phyloP scores from a whole-genome alignment of 2,888 invertebrate genomes.

The Apodemia duryi region DNA sequence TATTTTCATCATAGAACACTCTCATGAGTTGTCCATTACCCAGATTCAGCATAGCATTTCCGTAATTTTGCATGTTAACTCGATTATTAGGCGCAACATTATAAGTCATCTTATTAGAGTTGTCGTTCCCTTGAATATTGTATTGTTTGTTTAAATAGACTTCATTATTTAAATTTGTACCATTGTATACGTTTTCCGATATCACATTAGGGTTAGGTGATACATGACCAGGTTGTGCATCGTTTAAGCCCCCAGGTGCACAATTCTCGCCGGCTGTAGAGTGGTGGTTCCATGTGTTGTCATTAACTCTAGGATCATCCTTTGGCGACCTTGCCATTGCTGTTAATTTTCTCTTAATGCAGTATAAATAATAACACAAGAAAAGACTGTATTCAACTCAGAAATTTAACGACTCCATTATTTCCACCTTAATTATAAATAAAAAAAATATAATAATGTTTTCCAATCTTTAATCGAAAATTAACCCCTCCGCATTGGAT shows the following conservation, averaged over 20 bases:
- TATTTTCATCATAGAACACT: conserved; percentile 69
- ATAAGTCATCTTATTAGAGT: conserved; percentile 53
- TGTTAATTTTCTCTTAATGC: conserved; percentile 46
- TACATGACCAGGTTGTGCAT: conserved; percentile 52
- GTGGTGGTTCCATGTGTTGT: conserved; percentile 72
- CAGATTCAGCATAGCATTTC: conserved; percentile 67
- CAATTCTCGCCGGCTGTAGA: conserved; percentile 60
- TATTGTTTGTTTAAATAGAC: conserved; percentile 64
- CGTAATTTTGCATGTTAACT: conserved; percentile 56
- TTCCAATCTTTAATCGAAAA: conserved; percentile 4
- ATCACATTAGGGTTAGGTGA: conserved; percentile 47
- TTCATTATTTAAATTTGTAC: conserved; percentile 55
- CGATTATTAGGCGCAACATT: conserved; percentile 50
- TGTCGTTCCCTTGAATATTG: conserved; percentile 52
- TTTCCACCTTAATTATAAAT: neutral
- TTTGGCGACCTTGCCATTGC: conserved; percentile 77
- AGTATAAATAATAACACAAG: conserved; percentile 13
- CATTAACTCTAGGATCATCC: conserved; percentile 70
- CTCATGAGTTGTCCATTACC: conserved; percentile 68
- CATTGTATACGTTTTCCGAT: conserved; percentile 58
- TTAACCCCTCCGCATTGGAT: neutral
- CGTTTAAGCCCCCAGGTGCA: conserved; percentile 54
- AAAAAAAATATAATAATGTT: neutral
- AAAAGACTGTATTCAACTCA: conserved; percentile 13
- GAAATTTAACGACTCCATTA: conserved; percentile 19